Conservation (phyloP, 2,797 vertebrate genomes). For the Antrozous pallidus region DNA sequence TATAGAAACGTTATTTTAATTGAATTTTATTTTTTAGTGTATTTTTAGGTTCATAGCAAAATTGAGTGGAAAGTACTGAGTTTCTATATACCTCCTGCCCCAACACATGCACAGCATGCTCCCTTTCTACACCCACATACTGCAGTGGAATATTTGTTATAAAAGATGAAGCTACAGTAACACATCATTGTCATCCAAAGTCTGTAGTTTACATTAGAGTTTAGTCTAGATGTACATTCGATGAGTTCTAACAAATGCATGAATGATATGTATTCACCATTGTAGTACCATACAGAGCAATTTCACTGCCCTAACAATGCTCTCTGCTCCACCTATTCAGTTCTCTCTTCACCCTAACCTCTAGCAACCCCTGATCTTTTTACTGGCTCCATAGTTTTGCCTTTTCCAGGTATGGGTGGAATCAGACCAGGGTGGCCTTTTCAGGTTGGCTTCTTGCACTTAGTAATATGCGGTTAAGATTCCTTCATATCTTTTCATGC, state of each 20-base stretch:
- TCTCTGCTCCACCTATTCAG: background rate
- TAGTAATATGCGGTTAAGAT: background rate
- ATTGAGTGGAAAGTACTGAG: background rate
- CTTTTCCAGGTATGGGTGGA: background rate
- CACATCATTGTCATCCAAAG: background rate
- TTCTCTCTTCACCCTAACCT: background rate
- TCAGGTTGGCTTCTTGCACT: background rate
- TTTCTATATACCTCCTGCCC: background rate
- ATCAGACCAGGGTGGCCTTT: background rate
- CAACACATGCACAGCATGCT: background rate
- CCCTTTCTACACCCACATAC: background rate
- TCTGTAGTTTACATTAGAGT: background rate
- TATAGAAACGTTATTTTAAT: background rate
- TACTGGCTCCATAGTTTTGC: background rate
- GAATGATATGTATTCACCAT: background rate
- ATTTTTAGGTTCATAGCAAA: background rate
- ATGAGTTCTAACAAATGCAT: background rate
- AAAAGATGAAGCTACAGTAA: background rate
- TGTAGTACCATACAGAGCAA: background rate
- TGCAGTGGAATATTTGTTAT: background rate
- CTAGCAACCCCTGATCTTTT: background rate
- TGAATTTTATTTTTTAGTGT: background rate
- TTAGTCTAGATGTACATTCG: background rate
- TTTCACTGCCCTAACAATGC: background rate
- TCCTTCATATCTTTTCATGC: background rate